phyloP scores from a whole-genome alignment of 2,888 invertebrate genomes.

The Volucella inflata region DNA sequence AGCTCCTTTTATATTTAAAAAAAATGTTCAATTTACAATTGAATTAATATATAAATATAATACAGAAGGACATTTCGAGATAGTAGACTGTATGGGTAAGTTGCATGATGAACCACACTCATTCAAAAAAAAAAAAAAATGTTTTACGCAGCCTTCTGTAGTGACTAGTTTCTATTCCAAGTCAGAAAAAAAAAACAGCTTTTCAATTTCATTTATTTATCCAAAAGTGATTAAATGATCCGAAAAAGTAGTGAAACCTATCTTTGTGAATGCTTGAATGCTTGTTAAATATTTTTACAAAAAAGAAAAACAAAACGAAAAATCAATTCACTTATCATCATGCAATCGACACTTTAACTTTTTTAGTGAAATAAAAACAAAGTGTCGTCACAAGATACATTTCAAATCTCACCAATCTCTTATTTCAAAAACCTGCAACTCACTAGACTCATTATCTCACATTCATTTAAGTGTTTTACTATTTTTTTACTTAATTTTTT shows the following conservation, averaged over 20 bases:
- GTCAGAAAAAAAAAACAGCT: constrained; percentile 76
- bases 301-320: constrained; percentile 32
- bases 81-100: constrained; percentile 93
- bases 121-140: constrained; percentile 74
- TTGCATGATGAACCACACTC: constrained; percentile 82
- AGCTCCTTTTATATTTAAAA: constrained; percentile 55
- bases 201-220: constrained; percentile 78
- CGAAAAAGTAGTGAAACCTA: constrained; percentile 66
- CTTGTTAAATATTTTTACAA: constrained; percentile 65
- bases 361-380: constrained; percentile 18
- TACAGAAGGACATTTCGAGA: constrained; percentile 94
- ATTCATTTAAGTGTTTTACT: constrained; percentile 55
- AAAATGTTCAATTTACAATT: constrained; percentile 71
- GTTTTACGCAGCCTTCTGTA: constrained; percentile 72
- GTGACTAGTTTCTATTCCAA: constrained; percentile 70
- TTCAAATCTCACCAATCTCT: constrained; percentile 42
- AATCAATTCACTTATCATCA: constrained; percentile 53
- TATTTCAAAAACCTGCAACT: constrained; percentile 45
- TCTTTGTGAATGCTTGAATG: constrained; percentile 74
- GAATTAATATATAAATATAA: constrained; percentile 76
- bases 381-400: constrained; percentile 56
- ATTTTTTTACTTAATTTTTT: constrained; percentile 30
- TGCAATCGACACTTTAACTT: constrained; percentile 31
- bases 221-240: constrained; percentile 62
- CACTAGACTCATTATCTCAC: constrained; percentile 70